phyloP scores from a whole-genome alignment of 2,797 vertebrate genomes.

The Cynopterus sphinx region DNA sequence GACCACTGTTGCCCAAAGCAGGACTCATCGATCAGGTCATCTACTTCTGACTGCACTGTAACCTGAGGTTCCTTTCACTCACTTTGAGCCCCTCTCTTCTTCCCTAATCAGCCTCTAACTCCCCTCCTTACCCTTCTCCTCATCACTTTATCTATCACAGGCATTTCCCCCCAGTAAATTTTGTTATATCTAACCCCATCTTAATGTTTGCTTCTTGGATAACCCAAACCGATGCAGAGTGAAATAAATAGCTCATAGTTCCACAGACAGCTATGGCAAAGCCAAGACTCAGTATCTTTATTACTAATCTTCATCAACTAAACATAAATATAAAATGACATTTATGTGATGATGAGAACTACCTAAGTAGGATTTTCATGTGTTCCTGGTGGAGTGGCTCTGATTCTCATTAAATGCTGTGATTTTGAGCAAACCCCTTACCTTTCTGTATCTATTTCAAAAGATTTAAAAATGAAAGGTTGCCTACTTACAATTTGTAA shows the following conservation, averaged over 20 bases:
- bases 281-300: not conserved
- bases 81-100: not conserved
- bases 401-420: not conserved
- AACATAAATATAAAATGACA: not conserved
- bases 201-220: not conserved
- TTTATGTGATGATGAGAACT: not conserved
- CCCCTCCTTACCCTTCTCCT: accelerated
- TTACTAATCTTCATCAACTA: not conserved
- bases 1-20: not conserved
- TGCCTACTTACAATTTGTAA: not conserved
- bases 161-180: not conserved
- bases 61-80: not conserved
- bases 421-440: not conserved
- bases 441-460: not conserved
- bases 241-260: not conserved
- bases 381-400: not conserved
- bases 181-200: not conserved
- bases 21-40: not conserved
- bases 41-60: too few relatives aligned
- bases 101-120: not conserved
- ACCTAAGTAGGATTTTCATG: not conserved
- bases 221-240: not conserved
- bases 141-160: not conserved
- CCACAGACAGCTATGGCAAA: not conserved
- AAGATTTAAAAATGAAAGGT: not conserved